Evolutionary conservation across 2,113 vertebrate genomes (phyloP).

Genomic region (Bambusicola thoracicus): DNA sequence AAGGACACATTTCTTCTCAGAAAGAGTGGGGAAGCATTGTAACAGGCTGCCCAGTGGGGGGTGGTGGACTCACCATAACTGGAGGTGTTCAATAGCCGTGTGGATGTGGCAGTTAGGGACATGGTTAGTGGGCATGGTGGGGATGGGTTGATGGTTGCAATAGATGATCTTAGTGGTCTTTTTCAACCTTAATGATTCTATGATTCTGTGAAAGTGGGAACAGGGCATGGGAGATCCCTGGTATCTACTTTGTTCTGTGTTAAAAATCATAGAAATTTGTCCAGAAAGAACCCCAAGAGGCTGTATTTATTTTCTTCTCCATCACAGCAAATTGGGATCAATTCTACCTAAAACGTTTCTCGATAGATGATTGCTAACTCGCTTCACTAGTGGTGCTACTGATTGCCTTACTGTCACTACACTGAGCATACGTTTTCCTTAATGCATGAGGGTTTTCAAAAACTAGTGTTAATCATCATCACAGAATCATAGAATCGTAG

Average conservation of each 20-base stretch:
- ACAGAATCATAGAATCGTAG: too few species aligned
- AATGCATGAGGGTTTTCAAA: background rate
- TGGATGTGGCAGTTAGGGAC: too few species aligned
- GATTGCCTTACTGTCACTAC: background rate
- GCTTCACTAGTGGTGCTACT: background rate
- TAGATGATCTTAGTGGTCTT: too few species aligned
- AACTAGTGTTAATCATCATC: background rate
- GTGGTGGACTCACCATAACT: too few species aligned
- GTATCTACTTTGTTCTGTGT: background rate
- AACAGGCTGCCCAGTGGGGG: background rate
- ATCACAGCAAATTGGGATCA: background rate
- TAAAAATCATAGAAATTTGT: background rate
- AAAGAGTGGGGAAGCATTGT: background rate
- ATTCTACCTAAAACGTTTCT: background rate
- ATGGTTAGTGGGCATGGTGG: too few species aligned
- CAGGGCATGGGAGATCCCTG: background rate
- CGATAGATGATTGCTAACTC: background rate
- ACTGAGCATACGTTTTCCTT: background rate
- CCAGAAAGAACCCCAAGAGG: background rate
- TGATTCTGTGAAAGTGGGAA: background rate
- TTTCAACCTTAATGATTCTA: too few species aligned
- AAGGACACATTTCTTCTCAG: background rate
- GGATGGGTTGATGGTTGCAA: too few species aligned
- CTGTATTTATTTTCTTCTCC: background rate
- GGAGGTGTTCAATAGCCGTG: too few species aligned